A percentile compares a stretch with the other conserved stretches of the same genome.
Evolutionary conservation across 2,888 invertebrate genomes (phyloP).

Genomic region (Pyrochroa serraticornis): DNA sequence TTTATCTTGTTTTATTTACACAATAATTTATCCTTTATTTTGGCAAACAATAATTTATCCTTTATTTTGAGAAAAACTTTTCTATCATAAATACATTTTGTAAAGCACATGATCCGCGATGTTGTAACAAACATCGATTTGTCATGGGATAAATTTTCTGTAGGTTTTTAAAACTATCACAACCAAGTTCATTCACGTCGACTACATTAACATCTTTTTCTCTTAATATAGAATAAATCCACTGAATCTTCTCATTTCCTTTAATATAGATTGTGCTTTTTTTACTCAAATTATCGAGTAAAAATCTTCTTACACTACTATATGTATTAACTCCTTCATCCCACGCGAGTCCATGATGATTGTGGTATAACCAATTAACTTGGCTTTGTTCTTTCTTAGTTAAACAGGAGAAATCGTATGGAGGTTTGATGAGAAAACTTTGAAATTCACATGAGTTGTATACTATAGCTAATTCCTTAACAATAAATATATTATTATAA

Average conservation of each 20-base stretch:
- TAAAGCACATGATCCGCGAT: background rate
- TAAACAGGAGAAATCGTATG: background rate
- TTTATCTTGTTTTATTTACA: background rate
- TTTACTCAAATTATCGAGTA: background rate
- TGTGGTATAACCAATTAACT: background rate
- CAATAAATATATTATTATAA: conserved; percentile 7
- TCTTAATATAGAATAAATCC: background rate
- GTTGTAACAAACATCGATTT: background rate
- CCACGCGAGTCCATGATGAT: background rate
- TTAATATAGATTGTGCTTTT: background rate
- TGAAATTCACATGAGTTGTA: conserved; percentile 3
- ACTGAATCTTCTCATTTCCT: background rate
- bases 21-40: background rate
- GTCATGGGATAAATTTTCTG: background rate
- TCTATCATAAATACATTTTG: background rate
- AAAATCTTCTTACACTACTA: background rate
- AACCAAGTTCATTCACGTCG: conserved; percentile 6
- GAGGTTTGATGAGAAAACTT: conserved; percentile 6
- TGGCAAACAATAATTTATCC: background rate
- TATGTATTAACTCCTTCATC: background rate
- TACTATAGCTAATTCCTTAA: conserved; percentile 8
- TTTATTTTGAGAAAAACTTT: background rate
- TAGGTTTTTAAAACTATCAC: conserved; percentile 1
- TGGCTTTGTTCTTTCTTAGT: background rate
- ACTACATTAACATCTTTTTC: background rate